These are phyloP conservation scores for Meghimatium bilineatum DNA, from an alignment of 2,888 invertebrate genomes.

Conservation along the genomic window DNA sequence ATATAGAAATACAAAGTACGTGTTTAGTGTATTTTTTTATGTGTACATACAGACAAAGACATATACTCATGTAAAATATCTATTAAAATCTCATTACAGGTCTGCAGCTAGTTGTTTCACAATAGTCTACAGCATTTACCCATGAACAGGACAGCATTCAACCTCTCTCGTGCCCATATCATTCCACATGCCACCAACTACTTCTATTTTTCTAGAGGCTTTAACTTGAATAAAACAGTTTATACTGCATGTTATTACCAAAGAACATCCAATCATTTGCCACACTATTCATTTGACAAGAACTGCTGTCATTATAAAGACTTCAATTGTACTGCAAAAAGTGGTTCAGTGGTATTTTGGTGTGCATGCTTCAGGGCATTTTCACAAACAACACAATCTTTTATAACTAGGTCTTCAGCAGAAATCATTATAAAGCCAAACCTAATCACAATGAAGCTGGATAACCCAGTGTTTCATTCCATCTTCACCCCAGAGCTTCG, in stretches of 20 bases:
- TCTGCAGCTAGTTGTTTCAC: background rate
- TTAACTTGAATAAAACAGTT: background rate
- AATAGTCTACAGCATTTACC: background rate
- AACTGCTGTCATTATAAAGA: too few relatives aligned
- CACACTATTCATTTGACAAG: background rate
- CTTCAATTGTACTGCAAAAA: background rate
- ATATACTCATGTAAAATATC: background rate
- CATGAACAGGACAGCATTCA: slow-evolving; percentile 10
- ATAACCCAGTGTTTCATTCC: slow-evolving; percentile 68
- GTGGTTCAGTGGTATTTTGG: background rate
- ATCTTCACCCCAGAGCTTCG: slow-evolving; percentile 88
- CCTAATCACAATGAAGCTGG: slow-evolving; percentile 70
- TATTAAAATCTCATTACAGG: slow-evolving; percentile 9
- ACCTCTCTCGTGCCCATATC: background rate
- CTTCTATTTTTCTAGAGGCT: background rate
- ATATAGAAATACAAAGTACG: too few relatives aligned
- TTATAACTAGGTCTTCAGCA: slow-evolving; percentile 10
- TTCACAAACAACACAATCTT: background rate
- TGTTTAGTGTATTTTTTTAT: background rate
- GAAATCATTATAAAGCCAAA: slow-evolving; percentile 41
- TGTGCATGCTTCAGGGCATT: background rate
- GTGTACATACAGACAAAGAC: background rate
- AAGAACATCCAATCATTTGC: background rate
- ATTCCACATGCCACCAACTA: background rate
- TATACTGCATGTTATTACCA: background rate